phyloP scores from a whole-genome alignment of 1,140 invertebrate genomes.

The Acyrthosiphon pisum region DNA sequence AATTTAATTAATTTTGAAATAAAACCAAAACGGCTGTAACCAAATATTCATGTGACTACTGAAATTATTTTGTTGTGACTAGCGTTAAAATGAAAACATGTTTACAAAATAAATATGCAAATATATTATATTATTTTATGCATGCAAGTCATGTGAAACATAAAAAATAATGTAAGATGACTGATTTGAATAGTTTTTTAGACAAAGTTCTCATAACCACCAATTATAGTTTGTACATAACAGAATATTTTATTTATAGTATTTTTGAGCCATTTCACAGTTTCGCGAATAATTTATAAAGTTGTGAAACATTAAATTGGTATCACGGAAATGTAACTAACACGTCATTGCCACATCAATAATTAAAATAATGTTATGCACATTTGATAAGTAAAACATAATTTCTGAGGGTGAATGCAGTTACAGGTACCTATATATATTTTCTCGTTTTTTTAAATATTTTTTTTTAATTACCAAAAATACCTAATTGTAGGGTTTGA shows the following conservation, averaged over 20 bases:
- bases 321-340: neutral
- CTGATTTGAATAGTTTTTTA: neutral
- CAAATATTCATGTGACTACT: neutral
- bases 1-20: neutral
- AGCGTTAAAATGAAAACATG: neutral
- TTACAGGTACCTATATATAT: too few species aligned
- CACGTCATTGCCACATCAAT: neutral
- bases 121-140: neutral
- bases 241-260: neutral
- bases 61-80: too few species aligned
- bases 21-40: neutral
- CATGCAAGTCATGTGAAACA: neutral
- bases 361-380: neutral
- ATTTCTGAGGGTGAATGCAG: neutral
- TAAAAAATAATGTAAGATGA: neutral
- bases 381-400: neutral
- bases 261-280: neutral
- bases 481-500: neutral
- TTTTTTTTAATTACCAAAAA: neutral
- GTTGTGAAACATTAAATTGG: neutral
- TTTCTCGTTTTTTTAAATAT: too few species aligned
- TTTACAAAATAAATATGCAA: neutral
- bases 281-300: neutral
- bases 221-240: neutral
- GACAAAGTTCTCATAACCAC: neutral